Percentiles rank a stretch among this genome's conserved stretches.
Evolutionary conservation across 53 echinoderm and acorn worm genomes (phyloP).

Genomic region (Mesocentrotus franciscanus): DNA sequence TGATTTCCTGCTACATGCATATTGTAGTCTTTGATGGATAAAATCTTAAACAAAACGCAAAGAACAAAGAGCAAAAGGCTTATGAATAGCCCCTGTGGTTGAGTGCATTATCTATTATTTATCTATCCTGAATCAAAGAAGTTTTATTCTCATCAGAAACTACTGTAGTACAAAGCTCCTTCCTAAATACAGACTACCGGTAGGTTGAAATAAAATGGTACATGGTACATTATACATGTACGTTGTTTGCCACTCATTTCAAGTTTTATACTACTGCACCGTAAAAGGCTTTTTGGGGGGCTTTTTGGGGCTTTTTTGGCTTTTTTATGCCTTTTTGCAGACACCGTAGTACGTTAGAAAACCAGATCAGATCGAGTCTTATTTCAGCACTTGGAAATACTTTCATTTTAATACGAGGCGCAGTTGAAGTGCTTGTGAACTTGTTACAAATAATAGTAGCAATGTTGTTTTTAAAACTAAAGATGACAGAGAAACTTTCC

Average conservation of each 20-base stretch:
- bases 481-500: too few species aligned
- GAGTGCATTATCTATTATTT: not conserved
- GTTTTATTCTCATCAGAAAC: not conserved
- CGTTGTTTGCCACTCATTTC: not conserved
- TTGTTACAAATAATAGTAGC: too few species aligned
- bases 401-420: too few species aligned
- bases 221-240: not conserved
- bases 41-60: not conserved
- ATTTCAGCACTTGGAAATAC: too few species aligned
- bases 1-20: slow-evolving; percentile 4
- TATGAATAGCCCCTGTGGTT: not conserved
- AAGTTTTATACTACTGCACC: not conserved
- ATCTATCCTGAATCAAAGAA: not conserved
- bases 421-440: too few species aligned
- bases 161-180: not conserved
- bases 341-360: too few species aligned
- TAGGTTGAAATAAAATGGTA: not conserved
- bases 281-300: too few species aligned
- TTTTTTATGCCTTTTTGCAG: too few species aligned
- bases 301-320: too few species aligned
- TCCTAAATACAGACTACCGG: not conserved
- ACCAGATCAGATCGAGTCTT: too few species aligned
- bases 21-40: not conserved
- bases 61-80: not conserved
- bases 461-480: too few species aligned